phyloP scores from a whole-genome alignment of 2,113 vertebrate genomes.

The Gallinago jamesoni region DNA sequence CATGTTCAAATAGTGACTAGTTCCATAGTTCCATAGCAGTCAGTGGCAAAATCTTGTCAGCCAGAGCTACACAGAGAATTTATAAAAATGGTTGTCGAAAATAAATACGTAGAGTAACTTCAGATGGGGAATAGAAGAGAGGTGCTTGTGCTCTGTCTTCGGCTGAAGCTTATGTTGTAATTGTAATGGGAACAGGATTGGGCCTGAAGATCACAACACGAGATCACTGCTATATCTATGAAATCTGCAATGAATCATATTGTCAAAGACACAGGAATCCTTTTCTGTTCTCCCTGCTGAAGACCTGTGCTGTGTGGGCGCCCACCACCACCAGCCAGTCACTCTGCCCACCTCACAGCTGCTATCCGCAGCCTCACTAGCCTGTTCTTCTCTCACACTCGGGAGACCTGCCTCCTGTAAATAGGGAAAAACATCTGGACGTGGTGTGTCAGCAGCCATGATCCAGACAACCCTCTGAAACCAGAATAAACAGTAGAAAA shows the following conservation, averaged over 20 bases:
- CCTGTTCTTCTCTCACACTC: not conserved
- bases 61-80: not conserved
- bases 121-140: not conserved
- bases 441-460: not conserved
- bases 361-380: not conserved
- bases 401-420: not conserved
- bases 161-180: not conserved
- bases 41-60: not conserved
- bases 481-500: not conserved
- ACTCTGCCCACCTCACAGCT: not conserved
- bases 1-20: not conserved
- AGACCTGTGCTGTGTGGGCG: not conserved
- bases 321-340: not conserved
- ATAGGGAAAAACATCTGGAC: not conserved
- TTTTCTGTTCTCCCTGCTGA: not conserved
- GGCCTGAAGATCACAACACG: not conserved
- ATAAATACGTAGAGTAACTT: not conserved
- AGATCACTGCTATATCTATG: not conserved
- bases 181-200: not conserved
- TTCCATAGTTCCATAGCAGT: not conserved
- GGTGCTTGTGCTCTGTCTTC: not conserved
- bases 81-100: not conserved
- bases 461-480: not conserved
- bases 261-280: rapidly evolving
- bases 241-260: not conserved